Evolutionary conservation across 2,797 vertebrate genomes (phyloP), one percentile per base, ranked within the genome.

Genomic region (Syndactyla subalaris): DNA sequence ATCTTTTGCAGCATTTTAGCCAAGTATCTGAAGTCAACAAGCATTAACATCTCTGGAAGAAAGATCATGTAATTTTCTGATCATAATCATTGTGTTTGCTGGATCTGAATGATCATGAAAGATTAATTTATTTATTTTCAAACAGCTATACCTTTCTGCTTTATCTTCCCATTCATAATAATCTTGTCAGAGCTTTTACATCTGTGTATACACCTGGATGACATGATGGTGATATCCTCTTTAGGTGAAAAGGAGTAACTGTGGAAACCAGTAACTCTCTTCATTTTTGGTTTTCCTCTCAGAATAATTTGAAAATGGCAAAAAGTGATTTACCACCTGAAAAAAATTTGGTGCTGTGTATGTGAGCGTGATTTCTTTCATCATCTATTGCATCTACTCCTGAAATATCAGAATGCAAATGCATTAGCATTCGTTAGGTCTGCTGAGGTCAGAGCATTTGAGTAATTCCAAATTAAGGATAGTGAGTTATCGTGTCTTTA

Each of bases 391-490:
- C 34, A 85, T 52, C 46, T 79, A 2, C 72, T 78, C 43, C 32
- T 57, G 84, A 68, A 86, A 32, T 80, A 90, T 9, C 70, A 91
- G 38, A 87, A 54, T 58, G 39, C 36, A 88, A 72, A 46, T 38
- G 24, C 51, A 70, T 39, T 68, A 67, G 58, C 29, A 45, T 73
- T 76, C 68, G 41, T 84, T 91, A 63, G 41, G 48, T 48, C 59
- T 70, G 68, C 71, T 89, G 74, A 89, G 61, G 54, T 81, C 80
- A 91, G 43, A 85, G 36, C 29, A 82, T 82, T 62, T 89, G 59
- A 87, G 66, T 82, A 89, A 86, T 89, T 92, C 74, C 84, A 89
- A 78, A 78, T 91, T 89, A 76, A 84, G 77, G 51, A 55, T 13
- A 73, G 24, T 38, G 46, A 92, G 5, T 88, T 83, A 34, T 29